Evolutionary conservation across 2,113 vertebrate genomes (phyloP).

Genomic region (Chaetura pelagica): DNA sequence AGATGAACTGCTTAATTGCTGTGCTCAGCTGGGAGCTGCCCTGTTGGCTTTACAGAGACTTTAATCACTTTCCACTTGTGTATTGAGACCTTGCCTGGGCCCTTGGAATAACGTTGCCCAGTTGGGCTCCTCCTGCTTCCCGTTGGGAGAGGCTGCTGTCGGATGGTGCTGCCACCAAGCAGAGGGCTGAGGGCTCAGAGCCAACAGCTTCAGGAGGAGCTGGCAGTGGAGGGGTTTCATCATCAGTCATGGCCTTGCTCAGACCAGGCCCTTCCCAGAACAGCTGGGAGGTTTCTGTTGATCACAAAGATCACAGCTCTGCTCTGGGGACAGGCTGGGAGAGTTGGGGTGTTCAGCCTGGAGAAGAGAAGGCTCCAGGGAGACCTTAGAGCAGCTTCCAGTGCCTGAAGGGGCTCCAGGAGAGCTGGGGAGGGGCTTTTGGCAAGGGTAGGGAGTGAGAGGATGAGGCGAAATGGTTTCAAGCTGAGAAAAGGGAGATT

Average conservation of each 20-base stretch:
- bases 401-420: no score
- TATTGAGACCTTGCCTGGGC: background rate
- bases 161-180: background rate
- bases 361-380: no score
- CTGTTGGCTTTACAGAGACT: background rate
- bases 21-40: slow-evolving; percentile 24
- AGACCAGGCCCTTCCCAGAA: background rate
- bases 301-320: no score
- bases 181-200: fast-evolving
- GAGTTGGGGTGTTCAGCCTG: no score
- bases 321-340: no score
- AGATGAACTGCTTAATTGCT: slow-evolving; percentile 17
- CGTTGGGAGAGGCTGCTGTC: background rate
- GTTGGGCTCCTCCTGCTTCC: background rate
- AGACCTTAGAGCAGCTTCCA: no score
- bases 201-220: background rate
- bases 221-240: background rate
- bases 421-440: no score
- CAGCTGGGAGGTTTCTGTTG: background rate
- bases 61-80: background rate
- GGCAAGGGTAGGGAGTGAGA: no score
- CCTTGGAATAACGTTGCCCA: background rate
- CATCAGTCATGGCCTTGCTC: no score
- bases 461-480: no score
- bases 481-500: no score